Conservation (phyloP, 2,888 invertebrate species). For the Conops quadrifasciatus region DNA sequence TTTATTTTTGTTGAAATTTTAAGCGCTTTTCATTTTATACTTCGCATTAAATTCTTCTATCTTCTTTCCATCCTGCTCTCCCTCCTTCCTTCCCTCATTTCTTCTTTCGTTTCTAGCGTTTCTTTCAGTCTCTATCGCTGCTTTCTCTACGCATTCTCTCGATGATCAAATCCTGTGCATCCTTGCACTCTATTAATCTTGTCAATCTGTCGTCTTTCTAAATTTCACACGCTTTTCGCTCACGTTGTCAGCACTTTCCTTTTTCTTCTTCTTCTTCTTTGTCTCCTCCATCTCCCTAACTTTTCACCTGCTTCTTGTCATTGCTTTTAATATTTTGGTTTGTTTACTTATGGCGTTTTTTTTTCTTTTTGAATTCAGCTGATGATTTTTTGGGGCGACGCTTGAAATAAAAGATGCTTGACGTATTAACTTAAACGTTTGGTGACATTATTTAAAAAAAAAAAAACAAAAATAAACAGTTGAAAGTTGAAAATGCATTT, state of each 20-base stretch:
- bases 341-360: constrained; percentile 47
- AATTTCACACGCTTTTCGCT: constrained; percentile 11
- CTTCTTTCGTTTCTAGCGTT: constrained; percentile 30
- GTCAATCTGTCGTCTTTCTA: background rate
- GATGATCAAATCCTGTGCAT: background rate
- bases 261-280: constrained; percentile 13
- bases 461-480: constrained; percentile 30
- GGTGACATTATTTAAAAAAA: constrained; percentile 24
- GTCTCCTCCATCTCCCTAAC: constrained; percentile 31
- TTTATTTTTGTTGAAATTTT: no score
- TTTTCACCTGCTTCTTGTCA: constrained; percentile 19
- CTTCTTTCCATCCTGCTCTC: no score
- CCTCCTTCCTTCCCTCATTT: background rate
- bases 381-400: constrained; percentile 18
- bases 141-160: constrained; percentile 13
- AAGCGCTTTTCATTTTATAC: no score
- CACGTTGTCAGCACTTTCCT: background rate
- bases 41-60: no score
- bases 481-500: constrained; percentile 28
- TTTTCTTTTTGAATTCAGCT: no score
- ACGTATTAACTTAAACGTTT: constrained; percentile 35
- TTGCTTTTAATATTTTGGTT: constrained; percentile 3
- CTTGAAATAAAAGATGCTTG: constrained; percentile 2
- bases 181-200: constrained; percentile 12
- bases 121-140: constrained; percentile 31